Base-by-base conservation (phyloP, 2,113 vertebrate genomes). In the Dipodomys merriami region DNA sequence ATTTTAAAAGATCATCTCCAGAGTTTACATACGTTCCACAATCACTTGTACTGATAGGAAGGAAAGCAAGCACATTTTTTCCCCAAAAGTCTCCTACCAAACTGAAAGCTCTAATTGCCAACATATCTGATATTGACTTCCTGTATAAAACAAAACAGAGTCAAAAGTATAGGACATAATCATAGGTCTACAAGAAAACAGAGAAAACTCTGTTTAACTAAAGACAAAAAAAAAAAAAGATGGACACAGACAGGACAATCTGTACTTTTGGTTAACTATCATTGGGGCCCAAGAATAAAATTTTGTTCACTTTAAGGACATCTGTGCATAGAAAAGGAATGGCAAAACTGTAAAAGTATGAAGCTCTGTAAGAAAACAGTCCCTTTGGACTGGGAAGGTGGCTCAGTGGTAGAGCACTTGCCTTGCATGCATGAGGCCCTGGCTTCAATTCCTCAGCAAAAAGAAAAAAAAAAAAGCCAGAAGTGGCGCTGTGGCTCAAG, bases 71-170 rank as follows among this genome's bases (percentile, higher is more conserved):
- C 35, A 73, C 29, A 76, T 82, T 92, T 95, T 76, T 94, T 46
- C 88, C 29, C 77, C 19, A 94, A 95, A 95, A 88, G 60, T 5
- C 53, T 91, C 88, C 71, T 74, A 94, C 77, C 81, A 69, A 74
- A 85, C 71, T 64, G 18, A 94, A 94, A 94, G 78, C 35, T 95
- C 64, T 93, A 86, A 95, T 27, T 95, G 82, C 74, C 93, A 90
- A 39, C 79, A 84, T 91, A 96, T 88, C 93, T 93, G 79, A 96
- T 90, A 77, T 2, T 84, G 78, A 95, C 91, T 96, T 96, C 73
- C 95, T 78, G 76, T 7, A 84, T 81, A 86, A 95, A 94, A 95
- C 93, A 94, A 92, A 95, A 90, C 77, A 95, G 90, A 96, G 83
- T 33, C 93, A 92, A 78, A 93, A 81, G 39, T 60, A 78, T 65